Evolutionary conservation across 2,888 invertebrate genomes (phyloP), one percentile per base, ranked within the genome.

Genomic region (Carcina quercana): DNA sequence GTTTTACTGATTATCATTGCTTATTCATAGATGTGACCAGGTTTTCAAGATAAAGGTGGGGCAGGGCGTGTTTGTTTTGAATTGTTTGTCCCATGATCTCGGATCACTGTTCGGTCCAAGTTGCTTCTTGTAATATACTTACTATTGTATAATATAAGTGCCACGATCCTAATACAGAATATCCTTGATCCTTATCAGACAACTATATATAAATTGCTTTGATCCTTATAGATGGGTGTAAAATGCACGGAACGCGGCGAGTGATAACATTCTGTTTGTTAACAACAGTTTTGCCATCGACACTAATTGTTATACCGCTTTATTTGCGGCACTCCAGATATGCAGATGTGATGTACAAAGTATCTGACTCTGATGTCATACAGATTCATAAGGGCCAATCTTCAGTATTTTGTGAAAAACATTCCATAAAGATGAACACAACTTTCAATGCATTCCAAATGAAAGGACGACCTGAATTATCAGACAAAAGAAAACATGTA

Each of bases 341-440:
- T 74, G 91, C 91, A 15, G 92, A 93, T 83, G 90, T 93, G 13
- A 85, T 86, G 42, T 93, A 93, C 56, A 87, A 88, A 43, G 90
- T 95, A 47, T 91, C 93, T 5, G 94, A 94, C 66, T 94, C 94
- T 1, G 95, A 95, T 73, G 90, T 94, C 11, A 85, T 94, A 30
- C 92, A 93, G 64, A 91, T 95, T 40, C 88, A 89, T 37, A 91
- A 92, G 69, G 94, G 94, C 20, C 90, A 94, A 40, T 94, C 94
- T 6, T 89, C 93, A 24, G 76, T 94, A 52, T 95, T 94, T 79
- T 94, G 94, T 66, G 82, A 92, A 74, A 88, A 88, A 51, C 93
- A 94, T 66, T 89, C 89, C 22, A 69, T 95, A 30, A 87, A 84
- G 59, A 94, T 94, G 93, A 93, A 90, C 59, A 86, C 87, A 13